Evolutionary conservation across 2,888 invertebrate genomes (phyloP), one percentile per base, ranked within the genome.

Genomic region (Andrena bicolor): DNA sequence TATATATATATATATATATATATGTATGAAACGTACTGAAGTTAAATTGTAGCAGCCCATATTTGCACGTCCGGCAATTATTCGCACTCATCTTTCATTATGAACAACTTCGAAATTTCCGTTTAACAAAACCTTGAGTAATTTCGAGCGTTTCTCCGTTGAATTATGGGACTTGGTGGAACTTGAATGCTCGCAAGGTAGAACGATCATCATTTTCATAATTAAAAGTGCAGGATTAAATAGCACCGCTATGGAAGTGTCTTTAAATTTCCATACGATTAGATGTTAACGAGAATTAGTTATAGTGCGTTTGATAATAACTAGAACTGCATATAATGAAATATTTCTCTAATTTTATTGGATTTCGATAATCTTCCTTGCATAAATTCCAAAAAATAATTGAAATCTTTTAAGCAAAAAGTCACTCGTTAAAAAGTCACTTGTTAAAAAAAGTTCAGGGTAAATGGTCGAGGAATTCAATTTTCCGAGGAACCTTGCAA

Each of bases 31-130:
- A 26, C 23, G 20, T n/a, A 16, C 2, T 2, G 16, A 49, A 35
- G 53, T n/a, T 78, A 56, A 16, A 68, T 53, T 74, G 23, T 23
- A 68, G 53, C 66, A 41, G 41, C n/a, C 16, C 32, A 7, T 68
- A 56, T 41, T 41, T 41, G 41, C 69, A 60, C 49, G 60, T 49
- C 64, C 58, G 49, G 16, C 35, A 30, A 13, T 5, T 56, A 63
- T 56, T 51, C 32, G 10, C 3, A 70, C 53, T 30, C 30, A n/a
- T 56, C 53, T 65, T 20, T 58, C 56, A 48, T 76, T 58, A 32
- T 20, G 58, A 64, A 20, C 20, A 58, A 35, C 66, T 72, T 35
- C 49, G 28, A 76, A 76, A 70, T 76, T 58, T 70, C 51, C n/a
- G 23, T 6, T 61, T 65, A 66, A 80, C 30, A 41, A 56, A 69